Conservation (phyloP, 2,113 vertebrate genomes). For the Psilopsiagon aurifrons region DNA sequence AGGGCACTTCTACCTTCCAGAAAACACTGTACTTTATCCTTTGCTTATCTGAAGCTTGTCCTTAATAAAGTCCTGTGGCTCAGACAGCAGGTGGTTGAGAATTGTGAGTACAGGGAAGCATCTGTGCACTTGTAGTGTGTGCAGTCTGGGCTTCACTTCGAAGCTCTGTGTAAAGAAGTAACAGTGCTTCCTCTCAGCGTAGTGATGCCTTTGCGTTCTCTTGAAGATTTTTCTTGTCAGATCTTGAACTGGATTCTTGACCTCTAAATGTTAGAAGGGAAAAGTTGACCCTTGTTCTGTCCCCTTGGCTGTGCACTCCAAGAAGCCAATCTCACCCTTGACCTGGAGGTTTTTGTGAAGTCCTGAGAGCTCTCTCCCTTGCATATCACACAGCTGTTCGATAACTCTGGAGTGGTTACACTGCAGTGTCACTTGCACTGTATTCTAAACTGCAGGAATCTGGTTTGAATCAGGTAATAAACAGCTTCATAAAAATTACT, state of each 20-base stretch:
- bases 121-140: not conserved
- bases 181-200: not conserved
- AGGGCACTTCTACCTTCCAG: not conserved
- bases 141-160: not conserved
- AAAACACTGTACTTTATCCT: conserved; percentile 8
- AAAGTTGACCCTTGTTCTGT: not conserved
- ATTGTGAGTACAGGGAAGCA: not conserved
- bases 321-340: not conserved
- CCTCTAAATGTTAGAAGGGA: not conserved
- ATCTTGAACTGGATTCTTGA: not conserved
- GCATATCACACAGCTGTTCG: rapidly evolving
- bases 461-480: not conserved
- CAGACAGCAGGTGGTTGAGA: not conserved
- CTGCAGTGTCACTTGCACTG: not conserved
- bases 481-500: not conserved
- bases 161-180: not conserved
- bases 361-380: not conserved
- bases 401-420: not conserved
- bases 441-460: not conserved
- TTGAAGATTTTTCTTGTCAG: not conserved
- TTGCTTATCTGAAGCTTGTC: conserved; percentile 1
- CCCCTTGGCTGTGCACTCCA: not conserved
- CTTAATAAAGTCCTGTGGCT: not conserved
- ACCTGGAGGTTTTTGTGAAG: not conserved
- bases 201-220: not conserved